Evolutionary conservation across 1,140 invertebrate genomes (phyloP), one percentile per base, ranked within the genome.

Genomic region (Olivierus martensii): DNA sequence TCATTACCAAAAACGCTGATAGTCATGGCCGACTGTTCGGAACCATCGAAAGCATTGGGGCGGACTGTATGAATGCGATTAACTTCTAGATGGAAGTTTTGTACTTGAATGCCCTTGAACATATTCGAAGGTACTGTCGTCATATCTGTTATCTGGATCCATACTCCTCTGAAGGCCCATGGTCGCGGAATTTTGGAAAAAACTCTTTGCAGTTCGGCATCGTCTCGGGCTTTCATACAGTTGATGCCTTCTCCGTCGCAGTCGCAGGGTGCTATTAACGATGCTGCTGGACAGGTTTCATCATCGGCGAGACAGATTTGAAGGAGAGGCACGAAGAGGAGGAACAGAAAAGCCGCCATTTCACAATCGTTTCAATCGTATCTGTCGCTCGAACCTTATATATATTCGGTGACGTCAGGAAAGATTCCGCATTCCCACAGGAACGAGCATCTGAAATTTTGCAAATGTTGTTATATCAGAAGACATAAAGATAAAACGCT

Each of bases 231-330:
- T 12, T 36, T 15, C 18, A 15, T 49, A n/a, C 47, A 49, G n/a
- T 49, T 49, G 2, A 49, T 34, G 3, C 47, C 47, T 21, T 49
- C 47, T 17, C 47, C 47, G 19, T 49, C 47, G n/a, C 47, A 49
- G 21, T n/a, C 17, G 22, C 47, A 49, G 5, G 47, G 47, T 4
- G 35, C 38, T 15, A 49, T 14, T 3, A 3, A 37, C 21, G 18
- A n/a, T 3, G 18, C 7, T 9, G 15, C 9, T 3, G 47, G 47
- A 42, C 47, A 49, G 6, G 6, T 9, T 21, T 7, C 14, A 11
- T 18, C 39, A 9, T 18, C 14, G 14, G n/a, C n/a, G n/a, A n/a
- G n/a, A n/a, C n/a, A n/a, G n/a, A n/a, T n/a, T n/a, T n/a, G n/a
- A n/a, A n/a, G n/a, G n/a, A n/a, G n/a, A n/a, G n/a, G n/a, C n/a